Evolutionary conservation across 2,113 vertebrate species (phyloP), one percentile per base, ranked within the genome.

Genomic region (Melierax canorus): DNA sequence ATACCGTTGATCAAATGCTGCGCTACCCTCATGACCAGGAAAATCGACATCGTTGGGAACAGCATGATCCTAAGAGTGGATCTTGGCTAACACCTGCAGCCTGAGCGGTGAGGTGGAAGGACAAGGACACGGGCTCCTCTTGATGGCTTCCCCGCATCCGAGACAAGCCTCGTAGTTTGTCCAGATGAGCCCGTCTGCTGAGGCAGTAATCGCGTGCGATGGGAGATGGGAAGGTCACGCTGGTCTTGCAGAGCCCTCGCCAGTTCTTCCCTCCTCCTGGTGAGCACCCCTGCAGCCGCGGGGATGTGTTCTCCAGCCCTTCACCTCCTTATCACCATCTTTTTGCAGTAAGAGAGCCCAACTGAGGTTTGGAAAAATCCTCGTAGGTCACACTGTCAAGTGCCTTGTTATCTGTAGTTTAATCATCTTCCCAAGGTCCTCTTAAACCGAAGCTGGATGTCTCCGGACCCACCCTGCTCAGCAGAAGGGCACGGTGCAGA

Each of bases 11-110:
- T 46, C 43, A 18, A 21, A 46, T 17, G 51, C 78, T 71, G 46
- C 58, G 19, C 38, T 64, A 48, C 30, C 19, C 66, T 58, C 64
- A 1, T 4, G 43, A 63, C 5, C 20, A 62, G 72, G 29, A 45
- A 32, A 60, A 46, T 11, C 30, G 16, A 9, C 3, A 0, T 26
- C 0, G 0, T 4, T 58, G 46, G 55, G 58, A 76, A 11, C 22
- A 27, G n/a, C 55, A 10, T 1, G 1, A 34, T 45, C 29, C 68
- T 45, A 7, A 10, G 46, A 34, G 63, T 8, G 43, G 53, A 24
- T 62, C 46, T 45, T 1, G 1, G 29, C 64, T 21, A 11, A 29
- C 32, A 21, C 32, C 66, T 53, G 36, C 68, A 51, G 58, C 15
- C 56, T 4, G 22, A 27, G 55, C 1, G 4, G 41, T 53, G 51